Base-by-base conservation (phyloP, 2,797 vertebrate genomes). In the Tragelaphus eurycerus region DNA sequence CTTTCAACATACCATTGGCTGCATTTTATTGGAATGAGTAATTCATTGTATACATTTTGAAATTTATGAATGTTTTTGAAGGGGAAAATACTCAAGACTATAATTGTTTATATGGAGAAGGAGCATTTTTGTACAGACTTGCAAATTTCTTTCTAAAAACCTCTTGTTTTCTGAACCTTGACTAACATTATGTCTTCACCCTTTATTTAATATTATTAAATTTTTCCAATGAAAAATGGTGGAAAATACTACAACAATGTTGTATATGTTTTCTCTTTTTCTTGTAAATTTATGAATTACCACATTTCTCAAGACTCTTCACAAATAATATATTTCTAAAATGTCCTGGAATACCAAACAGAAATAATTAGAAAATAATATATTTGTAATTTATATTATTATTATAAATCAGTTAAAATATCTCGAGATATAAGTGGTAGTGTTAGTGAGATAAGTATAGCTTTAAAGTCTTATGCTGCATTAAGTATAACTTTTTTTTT, bases 341-440 rank as follows among this genome's bases (percentile, higher is more conserved):
- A 43, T 78, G 16, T 67, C 19, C n/a, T 43, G 38, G 23, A 27
- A 43, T 34, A 74, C 38, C 38, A 38, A 38, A 38, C 38, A 38
- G 38, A 38, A 38, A 38, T 38, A 64, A 79, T 48, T 64, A 92
- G 23, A 79, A 27, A 11, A 67, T 67, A 67, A 79, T 81, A 50
- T 43, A 46, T 12, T 59, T 83, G 0, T 46, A n/a, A 23, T 7
- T 79, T 31, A 29, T n/a, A 86, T 46, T 67, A 43, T 59, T 95
- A 82, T 57, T 74, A 1, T 57, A 74, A 84, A 64, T 89, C 52
- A 46, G 52, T 62, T 89, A 86, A 86, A 94, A 57, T 86, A 86
- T 3, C 1, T 62, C 17, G 13, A 62, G 7, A 64, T 79, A 21
- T 21, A 7, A 50, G 2, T 8, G 64, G 13, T 55, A 4, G 4